A percentile compares a stretch with the other conserved stretches of the same genome.
Conservation (phyloP, 2,797 vertebrate species). For the Syncerus caffer region DNA sequence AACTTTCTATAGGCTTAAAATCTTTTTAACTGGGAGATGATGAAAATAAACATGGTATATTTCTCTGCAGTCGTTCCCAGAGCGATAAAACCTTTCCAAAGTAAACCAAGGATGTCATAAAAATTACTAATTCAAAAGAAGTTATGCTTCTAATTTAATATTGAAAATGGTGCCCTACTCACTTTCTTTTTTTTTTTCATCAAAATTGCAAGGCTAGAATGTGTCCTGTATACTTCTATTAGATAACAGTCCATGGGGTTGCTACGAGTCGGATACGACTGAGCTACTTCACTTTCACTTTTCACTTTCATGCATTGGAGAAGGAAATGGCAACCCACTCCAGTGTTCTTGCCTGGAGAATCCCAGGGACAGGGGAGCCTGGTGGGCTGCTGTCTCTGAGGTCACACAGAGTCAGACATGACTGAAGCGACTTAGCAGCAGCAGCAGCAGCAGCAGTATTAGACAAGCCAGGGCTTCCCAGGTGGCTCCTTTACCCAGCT, state of each 20-base stretch:
- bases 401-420: no score
- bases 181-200: constrained; percentile 46
- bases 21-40: constrained; percentile 21
- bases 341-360: background rate
- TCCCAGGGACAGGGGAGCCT: background rate
- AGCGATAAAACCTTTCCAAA: constrained; percentile 58
- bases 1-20: constrained; percentile 20
- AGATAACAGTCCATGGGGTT: background rate
- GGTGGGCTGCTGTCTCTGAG: background rate
- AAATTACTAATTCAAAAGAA: constrained; percentile 59
- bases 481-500: no score
- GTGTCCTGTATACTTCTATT: constrained; percentile 46
- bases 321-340: background rate
- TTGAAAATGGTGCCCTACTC: background rate
- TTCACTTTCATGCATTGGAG: no score
- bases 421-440: no score
- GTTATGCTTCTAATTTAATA: constrained; percentile 57
- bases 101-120: constrained; percentile 33
- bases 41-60: constrained; percentile 15
- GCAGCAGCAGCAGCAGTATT: no score
- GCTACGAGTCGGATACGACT: no score
- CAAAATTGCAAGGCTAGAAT: constrained; percentile 11
- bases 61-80: constrained; percentile 57
- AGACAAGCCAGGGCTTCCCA: background rate
- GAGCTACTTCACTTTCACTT: no score